These are phyloP conservation scores for Formica exsecta DNA, from an alignment of 1,140 invertebrate genomes.

Conservation along the genomic window DNA sequence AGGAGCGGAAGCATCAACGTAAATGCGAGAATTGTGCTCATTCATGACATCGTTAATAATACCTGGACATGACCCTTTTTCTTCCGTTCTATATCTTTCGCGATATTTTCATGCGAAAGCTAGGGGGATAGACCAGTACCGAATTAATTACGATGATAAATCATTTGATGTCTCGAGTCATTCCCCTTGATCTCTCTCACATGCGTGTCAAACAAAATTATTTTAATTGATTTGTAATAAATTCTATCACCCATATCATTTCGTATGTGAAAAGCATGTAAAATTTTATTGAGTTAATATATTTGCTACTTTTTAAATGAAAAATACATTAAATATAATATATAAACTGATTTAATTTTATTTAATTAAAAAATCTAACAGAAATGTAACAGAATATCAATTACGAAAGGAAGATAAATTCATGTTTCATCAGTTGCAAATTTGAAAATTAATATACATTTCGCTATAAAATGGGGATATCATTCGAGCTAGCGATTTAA, in stretches of 20 bases:
- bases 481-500: neutral
- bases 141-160: constrained; percentile 73
- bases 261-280: no score
- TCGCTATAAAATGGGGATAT: neutral
- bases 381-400: neutral
- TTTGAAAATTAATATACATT: neutral
- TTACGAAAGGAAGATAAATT: neutral
- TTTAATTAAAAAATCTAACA: neutral
- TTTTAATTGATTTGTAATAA: constrained; percentile 68
- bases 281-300: neutral
- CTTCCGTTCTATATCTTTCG: constrained; percentile 35
- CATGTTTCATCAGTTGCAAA: neutral
- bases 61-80: constrained; percentile 50
- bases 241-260: neutral
- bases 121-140: constrained; percentile 37
- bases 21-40: constrained; percentile 60
- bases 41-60: constrained; percentile 71
- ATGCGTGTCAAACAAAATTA: constrained; percentile 57
- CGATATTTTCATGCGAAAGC: constrained; percentile 55
- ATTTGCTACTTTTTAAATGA: neutral
- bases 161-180: constrained; percentile 65
- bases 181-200: constrained; percentile 14
- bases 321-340: neutral
- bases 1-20: neutral
- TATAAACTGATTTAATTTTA: neutral